phyloP scores from a whole-genome alignment of 2,113 vertebrate species.

The Salvelinus alpinus region DNA sequence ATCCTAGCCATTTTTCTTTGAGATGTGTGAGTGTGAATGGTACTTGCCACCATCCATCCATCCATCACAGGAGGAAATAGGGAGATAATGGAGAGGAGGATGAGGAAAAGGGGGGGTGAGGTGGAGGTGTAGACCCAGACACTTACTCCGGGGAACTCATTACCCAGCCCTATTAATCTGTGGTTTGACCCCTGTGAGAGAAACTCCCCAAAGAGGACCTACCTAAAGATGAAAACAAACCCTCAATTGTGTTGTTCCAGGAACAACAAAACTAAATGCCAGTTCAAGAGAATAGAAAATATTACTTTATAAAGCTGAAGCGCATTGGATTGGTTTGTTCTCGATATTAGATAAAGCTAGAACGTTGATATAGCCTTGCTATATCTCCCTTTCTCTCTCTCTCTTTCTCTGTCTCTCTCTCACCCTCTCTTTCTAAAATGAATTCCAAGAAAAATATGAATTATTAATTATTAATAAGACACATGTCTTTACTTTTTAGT shows the following conservation, averaged over 20 bases:
- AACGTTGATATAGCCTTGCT: no score
- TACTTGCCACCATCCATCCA: constrained; percentile 72
- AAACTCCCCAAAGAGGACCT: constrained; percentile 64
- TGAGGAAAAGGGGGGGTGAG: constrained; percentile 46
- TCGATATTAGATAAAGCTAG: no score
- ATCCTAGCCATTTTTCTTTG: constrained; percentile 68
- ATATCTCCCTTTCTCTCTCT: no score
- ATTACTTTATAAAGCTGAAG: constrained; percentile 10
- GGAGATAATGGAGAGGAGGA: constrained; percentile 39
- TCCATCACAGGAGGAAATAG: constrained; percentile 43
- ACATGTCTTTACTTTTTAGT: no score
- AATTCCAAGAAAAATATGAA: no score
- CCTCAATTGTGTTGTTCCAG: no score
- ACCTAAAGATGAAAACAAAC: constrained; percentile 65
- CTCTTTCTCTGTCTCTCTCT: no score
- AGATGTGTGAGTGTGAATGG: constrained; percentile 75
- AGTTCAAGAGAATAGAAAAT: neutral
- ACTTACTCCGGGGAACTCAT: constrained; percentile 77
- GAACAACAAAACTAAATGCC: no score
- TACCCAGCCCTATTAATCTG: constrained; percentile 79
- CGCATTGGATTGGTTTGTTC: no score
- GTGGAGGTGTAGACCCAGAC: constrained; percentile 54
- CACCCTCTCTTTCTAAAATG: no score
- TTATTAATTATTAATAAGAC: no score
- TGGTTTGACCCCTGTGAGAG: constrained; percentile 78